Evolutionary conservation across 2,888 invertebrate genomes (phyloP).

Genomic region (Selenia dentaria): DNA sequence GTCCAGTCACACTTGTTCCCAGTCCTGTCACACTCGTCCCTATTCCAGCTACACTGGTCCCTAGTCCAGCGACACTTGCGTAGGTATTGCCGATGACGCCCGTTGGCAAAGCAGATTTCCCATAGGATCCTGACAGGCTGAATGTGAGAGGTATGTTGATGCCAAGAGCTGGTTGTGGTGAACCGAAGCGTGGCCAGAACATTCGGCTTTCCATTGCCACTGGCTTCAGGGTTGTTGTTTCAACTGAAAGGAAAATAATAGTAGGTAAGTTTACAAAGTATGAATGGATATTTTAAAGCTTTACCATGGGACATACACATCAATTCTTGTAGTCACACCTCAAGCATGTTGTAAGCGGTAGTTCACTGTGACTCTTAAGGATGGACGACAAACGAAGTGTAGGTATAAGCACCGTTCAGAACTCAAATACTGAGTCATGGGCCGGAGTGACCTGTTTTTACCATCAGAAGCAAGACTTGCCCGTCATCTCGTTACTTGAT

Average conservation of each 20-base stretch:
- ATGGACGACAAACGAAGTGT: no score
- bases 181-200: conserved; percentile 63
- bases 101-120: conserved; percentile 46
- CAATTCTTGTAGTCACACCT: no score
- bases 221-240: conserved; percentile 13
- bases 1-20: conserved; percentile 4
- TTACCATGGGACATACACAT: no score
- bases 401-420: no score
- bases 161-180: conserved; percentile 43
- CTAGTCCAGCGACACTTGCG: conserved; percentile 42
- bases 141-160: conserved; percentile 71
- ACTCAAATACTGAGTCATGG: no score
- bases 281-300: no score
- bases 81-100: conserved; percentile 56
- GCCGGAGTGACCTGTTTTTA: no score
- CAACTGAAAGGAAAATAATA: conserved; percentile 8
- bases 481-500: no score
- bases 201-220: conserved; percentile 26
- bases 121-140: conserved; percentile 66
- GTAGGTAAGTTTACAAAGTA: background rate
- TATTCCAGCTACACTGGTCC: conserved; percentile 4
- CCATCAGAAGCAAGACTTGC: no score
- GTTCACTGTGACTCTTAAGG: no score
- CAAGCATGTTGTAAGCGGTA: no score
- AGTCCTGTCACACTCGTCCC: conserved; percentile 1